Percentiles rank a stretch among this genome's conserved stretches.
These are phyloP conservation scores for Rhingia rostrata DNA, from an alignment of 2,888 invertebrate species.

Conservation along the genomic window DNA sequence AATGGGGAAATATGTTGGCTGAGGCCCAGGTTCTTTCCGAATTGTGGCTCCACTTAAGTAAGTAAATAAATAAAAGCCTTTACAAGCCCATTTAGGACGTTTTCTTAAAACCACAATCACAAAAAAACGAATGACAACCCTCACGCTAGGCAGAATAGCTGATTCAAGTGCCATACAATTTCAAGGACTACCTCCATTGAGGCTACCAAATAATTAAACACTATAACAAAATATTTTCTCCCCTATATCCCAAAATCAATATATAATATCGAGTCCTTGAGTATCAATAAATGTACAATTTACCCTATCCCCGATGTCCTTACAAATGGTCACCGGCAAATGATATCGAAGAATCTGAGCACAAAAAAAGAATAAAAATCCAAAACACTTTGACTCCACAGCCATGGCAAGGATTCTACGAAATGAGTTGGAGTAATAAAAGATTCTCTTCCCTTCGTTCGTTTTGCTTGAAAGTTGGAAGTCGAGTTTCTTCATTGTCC, in stretches of 20 bases:
- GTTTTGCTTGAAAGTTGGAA: not conserved
- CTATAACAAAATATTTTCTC: not conserved
- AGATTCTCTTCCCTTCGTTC: conserved; percentile 9
- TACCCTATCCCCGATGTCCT: conserved; percentile 20
- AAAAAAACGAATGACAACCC: too few relatives aligned
- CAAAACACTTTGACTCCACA: conserved; percentile 35
- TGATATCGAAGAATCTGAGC: conserved; percentile 3
- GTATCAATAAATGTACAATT: not conserved
- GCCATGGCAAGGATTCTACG: conserved; percentile 29
- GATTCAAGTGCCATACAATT: too few relatives aligned
- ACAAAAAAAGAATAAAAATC: conserved; percentile 1
- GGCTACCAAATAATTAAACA: too few relatives aligned
- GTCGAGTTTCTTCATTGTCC: conserved; percentile 48
- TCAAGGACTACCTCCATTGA: too few relatives aligned
- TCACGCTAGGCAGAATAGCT: too few relatives aligned
- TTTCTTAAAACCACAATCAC: too few relatives aligned
- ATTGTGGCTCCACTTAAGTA: too few relatives aligned
- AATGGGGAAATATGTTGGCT: too few relatives aligned
- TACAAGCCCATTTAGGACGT: too few relatives aligned
- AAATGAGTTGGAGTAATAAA: conserved; percentile 59
- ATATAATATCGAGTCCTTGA: not conserved
- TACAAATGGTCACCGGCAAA: conserved; percentile 14
- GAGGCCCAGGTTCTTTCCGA: too few relatives aligned
- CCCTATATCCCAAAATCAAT: not conserved
- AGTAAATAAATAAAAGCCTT: too few relatives aligned